Conservation (phyloP, 1,140 invertebrate species). For the Heliconius nattereri region DNA sequence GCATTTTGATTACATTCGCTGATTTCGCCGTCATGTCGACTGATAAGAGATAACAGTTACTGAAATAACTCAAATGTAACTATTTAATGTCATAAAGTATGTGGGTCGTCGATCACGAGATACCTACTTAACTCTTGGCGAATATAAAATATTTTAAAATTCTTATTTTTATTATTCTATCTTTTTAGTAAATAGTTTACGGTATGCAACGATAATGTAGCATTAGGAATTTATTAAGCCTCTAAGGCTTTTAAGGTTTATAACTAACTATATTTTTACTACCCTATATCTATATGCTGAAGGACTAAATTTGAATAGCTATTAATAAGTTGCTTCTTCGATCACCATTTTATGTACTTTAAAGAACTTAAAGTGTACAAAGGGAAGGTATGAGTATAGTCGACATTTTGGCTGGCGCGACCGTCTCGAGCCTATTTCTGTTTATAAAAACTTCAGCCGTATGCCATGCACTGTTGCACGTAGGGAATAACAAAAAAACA, state of each 20-base stretch:
- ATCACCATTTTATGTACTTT: conserved; percentile 10
- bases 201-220: background rate
- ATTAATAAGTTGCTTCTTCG: background rate
- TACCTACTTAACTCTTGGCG: background rate
- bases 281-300: background rate
- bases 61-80: conserved; percentile 1
- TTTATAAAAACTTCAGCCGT: conserved; percentile 36
- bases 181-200: background rate
- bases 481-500: conserved; percentile 37
- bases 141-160: conserved; percentile 2
- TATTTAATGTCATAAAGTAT: background rate
- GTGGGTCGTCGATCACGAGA: background rate
- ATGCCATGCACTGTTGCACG: conserved; percentile 36
- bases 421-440: conserved; percentile 27
- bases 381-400: conserved; percentile 7
- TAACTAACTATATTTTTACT: background rate
- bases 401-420: conserved; percentile 29
- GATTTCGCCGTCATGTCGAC: conserved; percentile 28
- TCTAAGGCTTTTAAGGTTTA: background rate
- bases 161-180: background rate
- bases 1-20: conserved; percentile 26
- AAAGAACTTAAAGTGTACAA: conserved; percentile 12
- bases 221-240: background rate
- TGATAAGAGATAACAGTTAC: conserved; percentile 25
- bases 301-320: background rate